Base-by-base conservation (phyloP, 2,888 invertebrate species). In the Heliconius ethilla region DNA sequence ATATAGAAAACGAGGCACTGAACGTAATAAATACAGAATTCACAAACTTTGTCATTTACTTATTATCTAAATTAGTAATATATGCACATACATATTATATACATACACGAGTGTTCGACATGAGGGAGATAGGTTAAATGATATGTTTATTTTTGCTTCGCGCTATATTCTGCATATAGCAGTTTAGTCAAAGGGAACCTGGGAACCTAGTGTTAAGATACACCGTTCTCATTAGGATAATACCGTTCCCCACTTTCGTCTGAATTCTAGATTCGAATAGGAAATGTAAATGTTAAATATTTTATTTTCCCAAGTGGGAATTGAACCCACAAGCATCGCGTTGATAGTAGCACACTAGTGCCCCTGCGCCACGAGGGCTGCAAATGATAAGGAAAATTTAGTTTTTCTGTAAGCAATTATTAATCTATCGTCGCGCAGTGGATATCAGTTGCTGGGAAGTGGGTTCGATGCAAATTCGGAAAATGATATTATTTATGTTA, bases 61-160 rank as follows among this genome's bases (percentile, higher is more conserved):
- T 69, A n/a, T 25, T 69, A 69, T 40, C 69, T 25, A n/a, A 67
- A 40, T n/a, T n/a, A 40, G 15, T 25, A 69, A 69, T 40, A 40
- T 69, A 66, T 40, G 69, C 69, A 69, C 25, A 69, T 25, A 62
- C 62, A 25, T n/a, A 25, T 62, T 25, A 11, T n/a, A 59, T 9
- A 59, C 59, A 59, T 59, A n/a, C 59, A n/a, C n/a, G 10, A 10
- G 22, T 66, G 22, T 66, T 66, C 22, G 4, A 22, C 22, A 66
- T 33, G 3, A 10, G 33, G 33, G 22, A 66, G 66, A 66, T 66
- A 3, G 22, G 22, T 22, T 66, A 22, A 66, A 27, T 29, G 15
- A 63, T 22, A 55, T 55, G 7, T 45, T 45, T 0, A 15, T 2
- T 22, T 7, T 22, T 7, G 0, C 3, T 55, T 22, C 22, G 3